phyloP scores from a whole-genome alignment of 2,888 invertebrate genomes.

The Carabus problematicus region DNA sequence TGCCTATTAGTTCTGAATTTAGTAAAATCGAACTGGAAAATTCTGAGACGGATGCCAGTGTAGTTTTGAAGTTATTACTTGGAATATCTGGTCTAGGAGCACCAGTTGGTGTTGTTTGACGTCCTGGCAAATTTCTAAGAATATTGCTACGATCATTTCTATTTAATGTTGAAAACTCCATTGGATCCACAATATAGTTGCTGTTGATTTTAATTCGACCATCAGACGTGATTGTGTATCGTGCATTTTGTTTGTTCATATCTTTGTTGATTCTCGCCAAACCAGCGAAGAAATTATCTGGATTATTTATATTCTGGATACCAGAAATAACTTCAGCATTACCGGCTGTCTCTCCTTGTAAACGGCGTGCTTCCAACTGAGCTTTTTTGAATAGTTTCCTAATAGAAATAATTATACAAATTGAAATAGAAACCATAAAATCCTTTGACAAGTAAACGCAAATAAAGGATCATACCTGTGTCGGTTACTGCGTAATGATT shows the following conservation, averaged over 20 bases:
- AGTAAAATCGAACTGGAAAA: too few species aligned
- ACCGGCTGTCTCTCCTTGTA: conserved; percentile 59
- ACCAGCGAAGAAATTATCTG: conserved; percentile 63
- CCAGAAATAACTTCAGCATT: conserved; percentile 63
- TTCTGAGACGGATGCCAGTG: too few species aligned
- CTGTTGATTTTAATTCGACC: conserved; percentile 39
- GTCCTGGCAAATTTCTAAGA: conserved; percentile 25
- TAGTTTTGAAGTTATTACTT: too few species aligned
- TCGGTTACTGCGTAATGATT: conserved; percentile 33
- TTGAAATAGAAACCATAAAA: conserved; percentile 1
- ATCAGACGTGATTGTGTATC: conserved; percentile 38
- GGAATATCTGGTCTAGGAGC: background rate
- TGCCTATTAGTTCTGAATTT: background rate
- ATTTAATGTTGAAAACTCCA: conserved; percentile 32
- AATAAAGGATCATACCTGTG: conserved; percentile 19
- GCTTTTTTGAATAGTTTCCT: conserved; percentile 65
- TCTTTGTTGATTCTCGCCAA: conserved; percentile 62
- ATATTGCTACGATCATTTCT: conserved; percentile 15
- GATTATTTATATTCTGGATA: conserved; percentile 60
- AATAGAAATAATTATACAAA: background rate
- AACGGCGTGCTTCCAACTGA: conserved; percentile 60
- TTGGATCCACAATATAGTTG: conserved; percentile 35
- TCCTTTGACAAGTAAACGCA: background rate
- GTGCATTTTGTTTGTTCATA: conserved; percentile 59
- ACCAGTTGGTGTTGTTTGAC: conserved; percentile 9